Conservation (phyloP, 2,797 vertebrate genomes). For the Odontamblyopus rebecca region DNA sequence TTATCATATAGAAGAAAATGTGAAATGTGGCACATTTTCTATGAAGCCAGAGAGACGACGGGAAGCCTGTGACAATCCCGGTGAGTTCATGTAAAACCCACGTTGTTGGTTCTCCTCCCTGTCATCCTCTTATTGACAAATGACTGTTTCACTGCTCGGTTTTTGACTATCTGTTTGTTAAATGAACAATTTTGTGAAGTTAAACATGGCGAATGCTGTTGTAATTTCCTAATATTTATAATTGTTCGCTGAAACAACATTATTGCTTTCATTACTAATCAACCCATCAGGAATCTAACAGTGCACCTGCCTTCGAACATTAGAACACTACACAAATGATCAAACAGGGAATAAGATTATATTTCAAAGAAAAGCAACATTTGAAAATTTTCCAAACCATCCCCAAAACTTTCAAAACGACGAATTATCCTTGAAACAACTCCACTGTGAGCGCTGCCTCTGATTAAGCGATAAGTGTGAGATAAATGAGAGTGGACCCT, state of each 20-base stretch:
- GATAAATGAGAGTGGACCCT: constrained; percentile 86
- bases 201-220: no score
- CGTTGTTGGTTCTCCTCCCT: no score
- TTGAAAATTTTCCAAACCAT: constrained; percentile 2
- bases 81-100: not conserved
- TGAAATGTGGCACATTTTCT: not conserved
- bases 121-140: no score
- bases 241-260: not conserved
- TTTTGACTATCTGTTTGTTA: no score
- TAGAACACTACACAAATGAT: not conserved
- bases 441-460: constrained; percentile 78
- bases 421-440: constrained; percentile 86
- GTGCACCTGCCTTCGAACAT: not conserved
- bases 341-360: not conserved
- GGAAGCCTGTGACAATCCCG: not conserved
- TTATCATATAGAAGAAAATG: constrained; percentile 7
- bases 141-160: no score
- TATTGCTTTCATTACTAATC: not conserved
- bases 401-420: constrained; percentile 58
- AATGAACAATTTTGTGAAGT: no score
- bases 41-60: not conserved
- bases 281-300: not conserved
- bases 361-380: not conserved
- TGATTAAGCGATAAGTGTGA: constrained; percentile 88
- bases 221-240: not conserved